Evolutionary conservation across 2,797 vertebrate species (phyloP), one percentile per base, ranked within the genome.

Genomic region (Peromyscus nudipes): DNA sequence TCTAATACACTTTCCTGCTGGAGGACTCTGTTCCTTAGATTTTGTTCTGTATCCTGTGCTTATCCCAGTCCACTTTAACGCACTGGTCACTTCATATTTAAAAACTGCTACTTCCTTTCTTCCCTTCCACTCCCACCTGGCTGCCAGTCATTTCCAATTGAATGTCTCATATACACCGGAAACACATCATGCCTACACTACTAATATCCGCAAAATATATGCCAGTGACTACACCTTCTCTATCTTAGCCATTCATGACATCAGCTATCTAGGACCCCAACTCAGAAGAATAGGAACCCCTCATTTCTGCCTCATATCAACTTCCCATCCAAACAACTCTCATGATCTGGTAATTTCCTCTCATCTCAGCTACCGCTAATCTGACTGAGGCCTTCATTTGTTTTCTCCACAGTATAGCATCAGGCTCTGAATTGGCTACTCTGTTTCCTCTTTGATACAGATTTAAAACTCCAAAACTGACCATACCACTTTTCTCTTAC

Each of bases 391-490:
- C 25, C 40, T 52, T 90, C 37, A 9, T 46, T 49, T 40, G 43
- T 80, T 92, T 83, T 55, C 25, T 49, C 60, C 62, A 65, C 62
- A 89, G 80, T 46, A 64, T 0, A 92, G 55, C 14, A 60, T 40
- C 7, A 88, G 37, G 60, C n/a, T 96, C 37, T 43, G 92, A 43
- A 73, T 6, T 86, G 19, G 40, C 9, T 75, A n/a, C 34, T 25
- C 17, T 94, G 62, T 52, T 82, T 93, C 89, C 23, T 46, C 64
- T 12, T 87, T 60, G 31, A 90, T 37, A 92, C 2, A 60, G 73
- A 64, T 40, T 95, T 84, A 90, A 96, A 79, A 92, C 27, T 49
- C 31, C 5, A 55, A 96, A 89, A 87, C n/a, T 80, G 71, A 88
- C 49, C n/a, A 71, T 4, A 77, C 1, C 10, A 27, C 43, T 82